Evolutionary conservation across 2,113 vertebrate species (phyloP), one percentile per base, ranked within the genome.

Genomic region (Trochalopteron elliotii): DNA sequence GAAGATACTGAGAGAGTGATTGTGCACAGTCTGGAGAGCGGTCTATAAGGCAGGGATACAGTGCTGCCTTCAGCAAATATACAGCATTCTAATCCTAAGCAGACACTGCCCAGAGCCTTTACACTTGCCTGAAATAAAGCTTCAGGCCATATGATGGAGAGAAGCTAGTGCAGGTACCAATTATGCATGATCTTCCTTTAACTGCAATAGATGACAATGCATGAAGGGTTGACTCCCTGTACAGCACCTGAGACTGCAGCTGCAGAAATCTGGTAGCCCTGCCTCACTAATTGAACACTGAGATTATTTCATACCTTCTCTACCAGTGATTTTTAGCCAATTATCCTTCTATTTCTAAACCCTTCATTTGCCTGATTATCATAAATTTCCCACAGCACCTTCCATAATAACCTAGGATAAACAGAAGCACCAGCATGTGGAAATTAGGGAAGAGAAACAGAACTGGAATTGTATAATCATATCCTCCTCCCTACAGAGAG

Each of bases 311-410:
- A 5, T 50, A 71, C n/a, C n/a, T 78, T 84, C 53, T 67, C 57
- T 74, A 39, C 47, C 24, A 60, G 20, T 52, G 44, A 56, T 78
- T 91, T 92, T 84, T 75, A 47, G 37, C 39, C 65, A 87, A 71
- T 91, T 94, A 87, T 59, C 65, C 35, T 83, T 83, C 53, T 63
- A 45, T 89, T 91, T 75, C 65, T 78, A 75, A 92, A 53, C 31
- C 13, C 11, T 92, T 82, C 27, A 53, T 82, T 87, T 87, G 22
- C 28, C n/a, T 55, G 47, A 78, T 95, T 92, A 61, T 14, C 69
- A 61, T 61, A 53, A 64, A 89, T 87, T 84, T 94, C 88, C 88
- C 87, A 76, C 13, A 89, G 49, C 72, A 84, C 83, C 44, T 88
- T 90, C 57, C 31, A 27, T 88, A 92, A 92, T 60, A 93, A 61